These are phyloP conservation scores for Lutra lutra DNA, from an alignment of 2,797 vertebrate genomes.

Conservation along the genomic window DNA sequence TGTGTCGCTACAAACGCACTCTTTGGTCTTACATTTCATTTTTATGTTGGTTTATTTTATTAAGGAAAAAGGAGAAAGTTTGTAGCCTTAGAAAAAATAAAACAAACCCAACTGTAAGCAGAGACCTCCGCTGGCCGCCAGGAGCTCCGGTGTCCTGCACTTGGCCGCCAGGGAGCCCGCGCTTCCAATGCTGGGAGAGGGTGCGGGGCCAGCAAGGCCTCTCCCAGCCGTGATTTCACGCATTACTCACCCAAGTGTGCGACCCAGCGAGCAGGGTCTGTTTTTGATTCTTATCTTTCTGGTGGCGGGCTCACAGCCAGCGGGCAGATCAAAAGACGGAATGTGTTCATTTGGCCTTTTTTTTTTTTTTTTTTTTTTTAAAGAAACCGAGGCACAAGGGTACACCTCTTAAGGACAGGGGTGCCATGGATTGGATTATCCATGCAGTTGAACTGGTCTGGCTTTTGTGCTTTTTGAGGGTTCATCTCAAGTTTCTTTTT, in stretches of 20 bases:
- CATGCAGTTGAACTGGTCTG: not conserved
- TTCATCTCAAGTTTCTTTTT: conserved; percentile 74
- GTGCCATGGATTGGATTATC: conserved; percentile 62
- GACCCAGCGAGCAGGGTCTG: not conserved
- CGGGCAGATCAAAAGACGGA: conserved; percentile 61
- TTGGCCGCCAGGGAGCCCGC: not conserved
- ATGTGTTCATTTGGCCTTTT: conserved; percentile 38
- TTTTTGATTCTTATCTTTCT: conserved; percentile 61
- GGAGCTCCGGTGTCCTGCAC: accelerated
- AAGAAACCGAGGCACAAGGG: not conserved
- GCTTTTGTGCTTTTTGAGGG: conserved; percentile 63
- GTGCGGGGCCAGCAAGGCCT: not conserved
- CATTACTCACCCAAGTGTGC: not conserved
- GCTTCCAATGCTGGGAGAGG: not conserved
- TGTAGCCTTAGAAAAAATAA: not conserved
- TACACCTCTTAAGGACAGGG: conserved; percentile 8
- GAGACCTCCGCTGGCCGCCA: conserved; percentile 41
- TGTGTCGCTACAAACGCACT: not conserved
- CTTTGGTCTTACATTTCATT: not conserved
- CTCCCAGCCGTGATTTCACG: not conserved
- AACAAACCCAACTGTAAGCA: not conserved
- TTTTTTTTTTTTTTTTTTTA: not conserved
- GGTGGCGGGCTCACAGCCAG: conserved; percentile 67
- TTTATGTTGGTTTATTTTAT: not conserved
- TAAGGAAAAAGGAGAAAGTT: not conserved